Conservation (phyloP, 2,113 vertebrate species). For the Salvelinus alpinus region DNA sequence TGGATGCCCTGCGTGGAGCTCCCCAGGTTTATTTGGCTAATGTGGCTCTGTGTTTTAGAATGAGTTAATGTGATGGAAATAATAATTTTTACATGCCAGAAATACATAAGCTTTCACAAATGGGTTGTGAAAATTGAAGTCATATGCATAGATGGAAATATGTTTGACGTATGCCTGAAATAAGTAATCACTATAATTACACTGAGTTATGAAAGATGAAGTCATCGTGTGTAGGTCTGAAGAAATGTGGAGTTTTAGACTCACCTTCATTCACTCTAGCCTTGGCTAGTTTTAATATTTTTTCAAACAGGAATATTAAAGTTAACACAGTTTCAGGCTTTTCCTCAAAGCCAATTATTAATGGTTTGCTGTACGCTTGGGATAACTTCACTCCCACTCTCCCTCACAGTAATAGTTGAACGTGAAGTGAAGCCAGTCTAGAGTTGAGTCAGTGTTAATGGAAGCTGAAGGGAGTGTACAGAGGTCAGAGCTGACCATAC, state of each 20-base stretch:
- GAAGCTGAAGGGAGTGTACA: background rate
- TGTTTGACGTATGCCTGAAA: background rate
- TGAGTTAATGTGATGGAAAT: background rate
- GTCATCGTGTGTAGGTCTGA: background rate
- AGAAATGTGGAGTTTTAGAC: background rate
- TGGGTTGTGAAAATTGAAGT: too few relatives aligned
- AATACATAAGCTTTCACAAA: background rate
- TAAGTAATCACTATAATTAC: background rate
- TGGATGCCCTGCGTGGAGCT: background rate
- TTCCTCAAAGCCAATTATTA: background rate
- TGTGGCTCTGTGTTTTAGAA: background rate
- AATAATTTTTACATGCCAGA: background rate
- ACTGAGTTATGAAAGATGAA: conserved; percentile 1
- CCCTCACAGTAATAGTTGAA: background rate
- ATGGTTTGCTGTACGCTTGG: background rate
- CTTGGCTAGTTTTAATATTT: conserved; percentile 20
- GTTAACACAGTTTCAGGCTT: conserved; percentile 8
- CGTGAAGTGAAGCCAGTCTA: background rate
- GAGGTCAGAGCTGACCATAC: background rate
- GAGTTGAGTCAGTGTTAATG: background rate
- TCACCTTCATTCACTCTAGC: conserved; percentile 21
- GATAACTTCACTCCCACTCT: background rate
- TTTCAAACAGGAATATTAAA: conserved; percentile 15
- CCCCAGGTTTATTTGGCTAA: background rate
- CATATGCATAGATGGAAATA: too few relatives aligned